Conservation (phyloP, 2,888 invertebrate species). For the Lepidochitona cinerea region DNA sequence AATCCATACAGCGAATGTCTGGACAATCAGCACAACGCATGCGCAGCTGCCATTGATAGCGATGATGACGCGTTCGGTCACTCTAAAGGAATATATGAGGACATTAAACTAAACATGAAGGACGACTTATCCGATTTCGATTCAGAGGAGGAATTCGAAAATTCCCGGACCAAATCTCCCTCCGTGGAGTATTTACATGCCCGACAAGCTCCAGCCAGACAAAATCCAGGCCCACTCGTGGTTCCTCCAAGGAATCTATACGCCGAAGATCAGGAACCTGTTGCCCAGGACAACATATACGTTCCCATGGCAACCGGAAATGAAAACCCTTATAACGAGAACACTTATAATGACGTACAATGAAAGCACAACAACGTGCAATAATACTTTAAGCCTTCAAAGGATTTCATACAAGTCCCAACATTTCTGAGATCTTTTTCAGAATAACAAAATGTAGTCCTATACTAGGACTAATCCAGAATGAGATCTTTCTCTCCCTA, state of each 20-base stretch:
- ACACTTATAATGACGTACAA: no score
- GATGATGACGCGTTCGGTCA: not conserved
- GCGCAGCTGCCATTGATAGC: not conserved
- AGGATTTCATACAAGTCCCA: no score
- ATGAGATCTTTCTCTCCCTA: no score
- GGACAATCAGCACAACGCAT: not conserved
- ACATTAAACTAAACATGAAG: not conserved
- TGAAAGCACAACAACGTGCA: no score
- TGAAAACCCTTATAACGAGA: not conserved
- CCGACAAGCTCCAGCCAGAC: not conserved
- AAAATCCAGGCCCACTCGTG: not conserved
- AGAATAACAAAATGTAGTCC: no score
- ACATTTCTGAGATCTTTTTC: no score
- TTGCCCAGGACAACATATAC: not conserved
- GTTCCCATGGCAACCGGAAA: not conserved
- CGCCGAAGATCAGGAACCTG: not conserved
- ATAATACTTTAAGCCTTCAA: no score
- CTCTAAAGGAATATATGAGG: not conserved
- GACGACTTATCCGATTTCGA: not conserved
- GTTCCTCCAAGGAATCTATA: not conserved
- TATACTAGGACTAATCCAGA: no score
- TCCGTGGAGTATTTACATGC: not conserved
- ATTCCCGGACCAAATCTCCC: not conserved
- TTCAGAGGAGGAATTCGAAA: not conserved
- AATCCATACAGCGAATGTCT: slow-evolving; percentile 1